Conservation (phyloP, 2,888 invertebrate species). For the Metopia argyrocephala region DNA sequence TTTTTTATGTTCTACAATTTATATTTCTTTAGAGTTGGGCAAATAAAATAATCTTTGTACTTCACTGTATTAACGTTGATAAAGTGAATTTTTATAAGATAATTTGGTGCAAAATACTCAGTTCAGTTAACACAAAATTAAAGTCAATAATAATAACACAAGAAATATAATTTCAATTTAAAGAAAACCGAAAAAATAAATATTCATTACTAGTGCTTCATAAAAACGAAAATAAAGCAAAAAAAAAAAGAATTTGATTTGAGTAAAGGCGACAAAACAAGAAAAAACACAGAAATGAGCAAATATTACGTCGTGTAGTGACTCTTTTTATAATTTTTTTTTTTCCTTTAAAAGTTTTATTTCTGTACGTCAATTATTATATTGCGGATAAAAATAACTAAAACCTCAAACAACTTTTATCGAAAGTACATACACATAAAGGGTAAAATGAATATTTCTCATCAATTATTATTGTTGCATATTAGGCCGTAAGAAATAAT, state of each 20-base stretch:
- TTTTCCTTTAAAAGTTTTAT: not conserved
- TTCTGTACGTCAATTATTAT: not conserved
- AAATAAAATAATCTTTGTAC: slow-evolving; percentile 3
- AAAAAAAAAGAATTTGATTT: slow-evolving; percentile 1
- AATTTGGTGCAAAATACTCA: slow-evolving; percentile 28
- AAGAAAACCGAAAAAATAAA: slow-evolving; percentile 42
- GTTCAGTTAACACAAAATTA: not conserved
- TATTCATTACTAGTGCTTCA: slow-evolving; percentile 61
- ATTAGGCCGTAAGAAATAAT: slow-evolving; percentile 22
- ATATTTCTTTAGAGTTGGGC: not conserved
- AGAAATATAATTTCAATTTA: slow-evolving; percentile 26
- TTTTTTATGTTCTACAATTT: not conserved
- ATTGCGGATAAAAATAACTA: not conserved
- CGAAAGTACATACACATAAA: slow-evolving; percentile 21
- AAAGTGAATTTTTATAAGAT: slow-evolving; percentile 21
- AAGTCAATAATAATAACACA: not conserved
- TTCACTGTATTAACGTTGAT: slow-evolving; percentile 23
- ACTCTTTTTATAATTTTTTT: slow-evolving; percentile 36
- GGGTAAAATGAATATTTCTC: slow-evolving; percentile 37
- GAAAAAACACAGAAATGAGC: slow-evolving; percentile 23
- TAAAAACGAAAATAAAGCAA: slow-evolving; percentile 25
- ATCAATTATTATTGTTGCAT: slow-evolving; percentile 32
- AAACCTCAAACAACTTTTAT: not conserved
- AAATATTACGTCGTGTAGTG: slow-evolving; percentile 51
- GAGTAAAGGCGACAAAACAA: slow-evolving; percentile 46